Percentiles rank a stretch among this genome's conserved stretches.
Conservation (phyloP, 1,140 invertebrate genomes). For the Drosophila quadrilineata region DNA sequence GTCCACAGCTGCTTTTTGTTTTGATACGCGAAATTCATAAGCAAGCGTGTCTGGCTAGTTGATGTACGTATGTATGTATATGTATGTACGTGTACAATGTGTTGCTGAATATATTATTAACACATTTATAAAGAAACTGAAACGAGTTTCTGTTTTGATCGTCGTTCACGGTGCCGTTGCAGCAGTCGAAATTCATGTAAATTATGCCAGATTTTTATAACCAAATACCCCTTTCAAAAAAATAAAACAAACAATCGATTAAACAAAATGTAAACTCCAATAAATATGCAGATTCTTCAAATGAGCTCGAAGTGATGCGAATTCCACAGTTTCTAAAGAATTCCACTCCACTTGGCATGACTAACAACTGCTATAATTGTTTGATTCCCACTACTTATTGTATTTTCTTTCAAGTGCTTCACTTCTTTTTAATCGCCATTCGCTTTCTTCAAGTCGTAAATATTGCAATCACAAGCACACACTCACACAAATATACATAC, state of each 20-base stretch:
- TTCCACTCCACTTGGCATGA: too few relatives aligned
- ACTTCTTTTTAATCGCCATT: constrained; percentile 41
- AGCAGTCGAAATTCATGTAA: constrained; percentile 18
- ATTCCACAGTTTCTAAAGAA: too few relatives aligned
- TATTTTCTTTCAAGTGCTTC: constrained; percentile 11
- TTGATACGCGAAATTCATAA: constrained; percentile 63
- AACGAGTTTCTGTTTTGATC: constrained; percentile 22
- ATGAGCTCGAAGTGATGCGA: too few relatives aligned
- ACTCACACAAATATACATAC: background rate
- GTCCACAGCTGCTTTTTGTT: constrained; percentile 74
- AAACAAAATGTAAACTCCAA: constrained; percentile 2
- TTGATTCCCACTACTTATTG: constrained; percentile 9
- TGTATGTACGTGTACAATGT: background rate
- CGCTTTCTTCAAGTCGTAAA: constrained; percentile 12
- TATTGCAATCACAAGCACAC: background rate
- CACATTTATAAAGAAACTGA: constrained; percentile 24
- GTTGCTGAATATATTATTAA: constrained; percentile 33
- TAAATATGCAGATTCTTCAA: too few relatives aligned
- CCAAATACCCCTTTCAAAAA: constrained; percentile 17
- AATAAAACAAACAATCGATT: constrained; percentile 8
- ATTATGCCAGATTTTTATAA: constrained; percentile 18
- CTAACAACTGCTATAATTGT: constrained; percentile 48
- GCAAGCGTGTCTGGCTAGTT: constrained; percentile 9
- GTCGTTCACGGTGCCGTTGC: background rate
- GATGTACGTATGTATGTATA: background rate